These are phyloP conservation scores for Pseudocheirus occidentalis DNA, from an alignment of 2,797 vertebrate species.

Conservation along the genomic window DNA sequence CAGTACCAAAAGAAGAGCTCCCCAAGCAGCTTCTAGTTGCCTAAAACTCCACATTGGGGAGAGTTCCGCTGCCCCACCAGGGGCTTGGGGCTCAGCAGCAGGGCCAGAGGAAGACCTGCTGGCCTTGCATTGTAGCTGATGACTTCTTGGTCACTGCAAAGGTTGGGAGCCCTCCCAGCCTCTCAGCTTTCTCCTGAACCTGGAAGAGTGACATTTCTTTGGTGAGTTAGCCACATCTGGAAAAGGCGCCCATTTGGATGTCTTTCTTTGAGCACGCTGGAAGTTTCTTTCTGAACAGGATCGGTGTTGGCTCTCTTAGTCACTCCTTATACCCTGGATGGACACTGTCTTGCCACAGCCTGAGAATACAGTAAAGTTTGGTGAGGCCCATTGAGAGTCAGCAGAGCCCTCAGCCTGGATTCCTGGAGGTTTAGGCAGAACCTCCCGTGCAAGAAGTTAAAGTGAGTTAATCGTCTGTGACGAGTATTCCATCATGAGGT, in stretches of 20 bases:
- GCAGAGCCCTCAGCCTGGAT: background rate
- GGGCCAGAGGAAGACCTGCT: background rate
- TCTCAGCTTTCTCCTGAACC: background rate
- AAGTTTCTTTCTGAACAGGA: background rate
- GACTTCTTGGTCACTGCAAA: background rate
- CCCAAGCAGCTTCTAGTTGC: background rate
- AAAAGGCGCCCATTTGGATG: background rate
- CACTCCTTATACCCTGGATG: background rate
- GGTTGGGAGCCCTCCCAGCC: background rate
- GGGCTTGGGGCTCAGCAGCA: background rate
- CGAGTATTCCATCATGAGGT: background rate
- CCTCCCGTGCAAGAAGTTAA: too few relatives aligned
- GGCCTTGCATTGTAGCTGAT: background rate
- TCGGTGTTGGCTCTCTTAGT: background rate
- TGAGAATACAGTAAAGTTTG: background rate
- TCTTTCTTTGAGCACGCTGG: background rate
- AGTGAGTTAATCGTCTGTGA: background rate
- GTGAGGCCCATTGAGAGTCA: background rate
- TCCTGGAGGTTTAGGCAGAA: background rate
- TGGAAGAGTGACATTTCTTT: background rate
- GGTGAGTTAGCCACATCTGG: background rate
- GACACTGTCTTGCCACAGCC: background rate
- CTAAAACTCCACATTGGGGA: rapidly evolving
- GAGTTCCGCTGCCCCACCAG: background rate
- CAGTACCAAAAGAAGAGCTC: background rate